Evolutionary conservation across 2,797 vertebrate species (phyloP).

Genomic region (Rhodeus uyekii): DNA sequence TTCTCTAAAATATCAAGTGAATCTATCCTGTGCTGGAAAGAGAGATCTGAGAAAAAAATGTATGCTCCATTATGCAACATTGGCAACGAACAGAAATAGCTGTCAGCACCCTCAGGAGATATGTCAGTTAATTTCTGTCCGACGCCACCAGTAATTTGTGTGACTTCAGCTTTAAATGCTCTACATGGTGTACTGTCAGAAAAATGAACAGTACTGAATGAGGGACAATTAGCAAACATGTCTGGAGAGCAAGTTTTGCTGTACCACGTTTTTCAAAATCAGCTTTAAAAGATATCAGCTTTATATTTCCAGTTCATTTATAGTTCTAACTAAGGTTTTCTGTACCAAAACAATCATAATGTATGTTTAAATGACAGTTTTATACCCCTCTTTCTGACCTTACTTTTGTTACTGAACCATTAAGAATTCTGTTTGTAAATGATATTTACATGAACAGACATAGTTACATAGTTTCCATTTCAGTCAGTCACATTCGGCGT

Average conservation of each 20-base stretch:
- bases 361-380: neutral
- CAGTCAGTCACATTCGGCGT: too few species aligned
- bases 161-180: conserved; percentile 36
- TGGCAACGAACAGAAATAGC: conserved; percentile 25
- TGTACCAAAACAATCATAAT: neutral
- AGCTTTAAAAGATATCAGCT: conserved; percentile 15
- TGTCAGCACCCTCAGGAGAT: conserved; percentile 15
- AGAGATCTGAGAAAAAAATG: neutral
- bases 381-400: neutral
- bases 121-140: conserved; percentile 28
- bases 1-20: neutral
- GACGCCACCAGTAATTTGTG: conserved; percentile 26
- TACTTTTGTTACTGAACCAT: neutral
- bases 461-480: too few species aligned
- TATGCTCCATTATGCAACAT: neutral
- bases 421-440: neutral
- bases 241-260: neutral
- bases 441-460: neutral
- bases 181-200: conserved; percentile 40
- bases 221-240: conserved; percentile 26
- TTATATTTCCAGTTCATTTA: neutral
- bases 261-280: neutral
- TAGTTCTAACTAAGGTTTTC: neutral
- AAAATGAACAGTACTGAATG: neutral
- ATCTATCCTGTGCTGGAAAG: neutral